Evolutionary conservation across 1,140 invertebrate species (phyloP).

Genomic region (Monochamus saltuarius): DNA sequence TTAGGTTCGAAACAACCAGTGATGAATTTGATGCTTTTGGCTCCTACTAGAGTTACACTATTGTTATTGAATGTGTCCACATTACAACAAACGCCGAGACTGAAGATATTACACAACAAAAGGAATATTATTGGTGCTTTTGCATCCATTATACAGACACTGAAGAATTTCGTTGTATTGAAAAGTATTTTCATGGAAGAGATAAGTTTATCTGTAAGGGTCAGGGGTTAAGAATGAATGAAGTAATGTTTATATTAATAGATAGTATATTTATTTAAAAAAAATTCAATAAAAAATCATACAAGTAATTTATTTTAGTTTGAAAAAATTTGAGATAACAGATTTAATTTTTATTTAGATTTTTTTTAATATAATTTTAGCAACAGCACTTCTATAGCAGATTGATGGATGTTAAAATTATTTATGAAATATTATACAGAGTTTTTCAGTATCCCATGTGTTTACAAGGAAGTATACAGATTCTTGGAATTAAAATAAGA

Average conservation of each 20-base stretch:
- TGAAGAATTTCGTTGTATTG: not conserved
- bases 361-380: no score
- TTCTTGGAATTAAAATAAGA: no score
- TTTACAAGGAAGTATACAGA: no score
- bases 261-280: no score
- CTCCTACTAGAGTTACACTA: slow-evolving; percentile 40
- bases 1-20: slow-evolving; percentile 45
- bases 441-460: no score
- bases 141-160: not conserved
- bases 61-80: slow-evolving; percentile 38
- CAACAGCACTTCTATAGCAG: no score
- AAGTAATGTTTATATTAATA: slow-evolving; percentile 11
- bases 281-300: no score
- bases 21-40: slow-evolving; percentile 37
- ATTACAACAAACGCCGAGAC: slow-evolving; percentile 22
- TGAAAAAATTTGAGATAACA: no score
- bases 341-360: no score
- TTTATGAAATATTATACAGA: no score
- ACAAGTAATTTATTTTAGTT: no score
- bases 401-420: no score
- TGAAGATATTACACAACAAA: slow-evolving; percentile 11
- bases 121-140: not conserved
- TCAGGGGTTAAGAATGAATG: slow-evolving; percentile 18
- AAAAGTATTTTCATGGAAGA: not conserved
- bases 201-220: slow-evolving; percentile 8